phyloP scores from a whole-genome alignment of 2,113 vertebrate species.

The Poeciliopsis occidentalis region DNA sequence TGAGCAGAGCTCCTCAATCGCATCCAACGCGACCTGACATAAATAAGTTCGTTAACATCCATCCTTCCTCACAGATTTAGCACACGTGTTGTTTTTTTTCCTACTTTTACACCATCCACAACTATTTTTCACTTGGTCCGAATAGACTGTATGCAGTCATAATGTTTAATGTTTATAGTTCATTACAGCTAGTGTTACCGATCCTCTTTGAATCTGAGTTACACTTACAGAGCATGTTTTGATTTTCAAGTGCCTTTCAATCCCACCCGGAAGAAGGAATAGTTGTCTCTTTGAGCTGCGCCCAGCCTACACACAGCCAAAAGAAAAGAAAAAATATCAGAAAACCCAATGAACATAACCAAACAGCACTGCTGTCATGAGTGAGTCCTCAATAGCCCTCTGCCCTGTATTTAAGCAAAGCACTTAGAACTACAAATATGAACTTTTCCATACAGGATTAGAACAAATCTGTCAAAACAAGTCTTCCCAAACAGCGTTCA shows the following conservation, averaged over 20 bases:
- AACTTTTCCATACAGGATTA: background rate
- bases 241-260: constrained; percentile 94
- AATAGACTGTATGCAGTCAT: background rate
- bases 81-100: background rate
- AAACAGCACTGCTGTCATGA: background rate
- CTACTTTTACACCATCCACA: background rate
- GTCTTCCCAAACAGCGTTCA: background rate
- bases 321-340: constrained; percentile 13
- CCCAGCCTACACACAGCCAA: constrained; percentile 83
- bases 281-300: constrained; percentile 96
- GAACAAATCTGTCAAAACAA: background rate
- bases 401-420: background rate
- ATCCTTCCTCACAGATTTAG: background rate
- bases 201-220: background rate
- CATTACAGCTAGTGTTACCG: no score
- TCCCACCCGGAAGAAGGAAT: constrained; percentile 91
- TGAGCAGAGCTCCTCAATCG: constrained; percentile 89
- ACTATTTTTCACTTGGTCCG: background rate
- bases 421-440: background rate
- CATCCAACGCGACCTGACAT: constrained; percentile 88
- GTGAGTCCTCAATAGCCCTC: background rate
- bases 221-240: constrained; percentile 92
- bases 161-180: background rate
- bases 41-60: background rate
- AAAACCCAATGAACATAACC: background rate